Evolutionary conservation across 2,888 invertebrate species (phyloP), one percentile per base, ranked within the genome.

Genomic region (Microctonus hyperodae): DNA sequence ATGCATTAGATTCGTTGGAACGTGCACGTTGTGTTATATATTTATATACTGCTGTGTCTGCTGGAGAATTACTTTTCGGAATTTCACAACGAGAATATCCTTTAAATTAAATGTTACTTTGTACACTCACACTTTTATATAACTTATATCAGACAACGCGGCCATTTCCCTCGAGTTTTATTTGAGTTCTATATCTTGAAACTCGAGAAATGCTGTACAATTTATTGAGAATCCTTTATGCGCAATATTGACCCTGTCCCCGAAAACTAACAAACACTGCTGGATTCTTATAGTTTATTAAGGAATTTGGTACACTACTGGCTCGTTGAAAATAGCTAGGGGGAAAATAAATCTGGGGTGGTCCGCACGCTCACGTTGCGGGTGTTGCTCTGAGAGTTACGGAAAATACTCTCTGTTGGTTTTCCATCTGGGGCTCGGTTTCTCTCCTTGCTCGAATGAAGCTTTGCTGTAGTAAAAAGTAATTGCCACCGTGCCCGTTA

Each of bases 261-360:
- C 64, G 65, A 72, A 71, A 71, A 72, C n/a, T 40, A 13, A 68
- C 68, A 73, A 75, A 74, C 72, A 72, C 73, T n/a, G n/a, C n/a
- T n/a, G 70, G 69, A 13, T 68, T 66, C 67, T 51, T 66, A 67
- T 58, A 73, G 70, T 74, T 75, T 75, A 75, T 75, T 73, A 72
- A 72, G 71, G 70, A 75, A 75, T 74, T 75, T 71, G 70, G 72
- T 68, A 69, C 64, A n/a, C n/a, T 56, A 33, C 63, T 40, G 57
- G 56, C 4, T 4, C n/a, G 13, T 40, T 40, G n/a, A 6, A 13
- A 40, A 33, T 65, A 59, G 50, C 63, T 62, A n/a, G n/a, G 65
- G 59, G 63, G 65, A 69, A 72, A 69, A 73, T 73, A 73, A 73
- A 73, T 73, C 72, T 70, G 71, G 62, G 73, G 72, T 72, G 53